Evolutionary conservation across 2,113 vertebrate species (phyloP).

Genomic region (Tricholaema leucomelas): DNA sequence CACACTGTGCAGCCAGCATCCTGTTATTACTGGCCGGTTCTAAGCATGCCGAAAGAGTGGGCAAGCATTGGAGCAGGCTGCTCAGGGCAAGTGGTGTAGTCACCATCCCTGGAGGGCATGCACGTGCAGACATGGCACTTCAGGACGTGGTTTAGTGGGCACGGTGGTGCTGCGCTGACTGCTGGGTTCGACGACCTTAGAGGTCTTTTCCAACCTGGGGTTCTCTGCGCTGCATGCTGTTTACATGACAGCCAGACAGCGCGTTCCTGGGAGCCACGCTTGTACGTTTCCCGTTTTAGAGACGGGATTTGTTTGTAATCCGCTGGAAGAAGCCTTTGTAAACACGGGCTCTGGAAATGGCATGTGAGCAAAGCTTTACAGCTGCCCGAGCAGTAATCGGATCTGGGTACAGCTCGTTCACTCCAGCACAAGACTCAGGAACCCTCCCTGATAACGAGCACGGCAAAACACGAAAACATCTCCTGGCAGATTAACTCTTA

Average conservation of each 20-base stretch:
- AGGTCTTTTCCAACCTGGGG: too few relatives aligned
- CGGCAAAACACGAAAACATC: neutral
- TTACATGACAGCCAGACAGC: neutral
- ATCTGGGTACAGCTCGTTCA: neutral
- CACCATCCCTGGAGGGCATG: too few relatives aligned
- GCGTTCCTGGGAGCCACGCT: neutral
- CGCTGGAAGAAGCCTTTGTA: neutral
- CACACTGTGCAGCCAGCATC: neutral
- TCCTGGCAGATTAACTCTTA: rapidly evolving
- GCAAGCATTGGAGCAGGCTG: too few relatives aligned
- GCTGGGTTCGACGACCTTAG: too few relatives aligned
- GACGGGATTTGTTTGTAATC: neutral
- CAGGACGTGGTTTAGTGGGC: too few relatives aligned
- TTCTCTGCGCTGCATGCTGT: neutral
- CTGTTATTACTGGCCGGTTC: neutral
- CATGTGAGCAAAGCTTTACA: neutral
- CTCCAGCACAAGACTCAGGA: neutral
- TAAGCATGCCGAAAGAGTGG: too few relatives aligned
- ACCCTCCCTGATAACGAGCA: neutral
- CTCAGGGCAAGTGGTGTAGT: too few relatives aligned
- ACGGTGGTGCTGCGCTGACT: too few relatives aligned
- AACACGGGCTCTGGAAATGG: neutral
- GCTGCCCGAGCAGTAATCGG: neutral
- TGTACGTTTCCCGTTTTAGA: neutral
- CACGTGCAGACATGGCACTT: too few relatives aligned